Base-by-base conservation (phyloP, 2,113 vertebrate genomes). In the Nyctereutes procyonoides region DNA sequence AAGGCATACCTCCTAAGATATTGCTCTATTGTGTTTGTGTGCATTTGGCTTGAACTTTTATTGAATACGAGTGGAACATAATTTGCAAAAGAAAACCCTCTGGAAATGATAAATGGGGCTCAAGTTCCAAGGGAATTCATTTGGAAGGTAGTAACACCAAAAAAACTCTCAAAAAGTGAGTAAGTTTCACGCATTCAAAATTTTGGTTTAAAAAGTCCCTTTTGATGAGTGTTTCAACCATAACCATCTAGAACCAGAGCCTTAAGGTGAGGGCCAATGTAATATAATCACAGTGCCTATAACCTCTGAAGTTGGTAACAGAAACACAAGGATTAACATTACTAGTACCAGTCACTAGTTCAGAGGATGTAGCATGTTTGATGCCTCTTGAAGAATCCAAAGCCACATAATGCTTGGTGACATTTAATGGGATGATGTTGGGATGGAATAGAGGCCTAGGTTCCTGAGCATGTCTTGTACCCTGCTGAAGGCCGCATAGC, bases 31-130 rank as follows among this genome's bases (percentile, higher is more conserved):
- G 83, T 95, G 51, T 71, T 89, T 79, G 56, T 71, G 4, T 88
- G 51, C 15, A 73, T 88, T 98, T 97, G 80, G 51, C 84, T 98
- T 95, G 80, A 55, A 65, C 73, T 96, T 96, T 90, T 76, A 80
- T 79, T 77, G 60, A 96, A 93, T 20, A 77, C 24, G 91, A 62
- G 22, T 26, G 5, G 35, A 71, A 26, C 60, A 88, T 56, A 71
- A 67, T 88, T 87, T 92, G 22, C 22, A 73, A 87, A 90, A 76
- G 35, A 90, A 51, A 96, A 56, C 17, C 2, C 16, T 90, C 32
- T 56, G 76, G 22, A 96, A 93, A 95, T 92, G 32, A 55, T 62
- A 86, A 28, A 38, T 86, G 20, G 3, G 43, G 35, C 48, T 76
- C 20, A 88, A 13, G 35, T 73, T 84, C 63, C 55, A 69, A 92